These are phyloP conservation scores for Hybos culiciformis DNA, from an alignment of 2,888 invertebrate genomes.

Conservation along the genomic window DNA sequence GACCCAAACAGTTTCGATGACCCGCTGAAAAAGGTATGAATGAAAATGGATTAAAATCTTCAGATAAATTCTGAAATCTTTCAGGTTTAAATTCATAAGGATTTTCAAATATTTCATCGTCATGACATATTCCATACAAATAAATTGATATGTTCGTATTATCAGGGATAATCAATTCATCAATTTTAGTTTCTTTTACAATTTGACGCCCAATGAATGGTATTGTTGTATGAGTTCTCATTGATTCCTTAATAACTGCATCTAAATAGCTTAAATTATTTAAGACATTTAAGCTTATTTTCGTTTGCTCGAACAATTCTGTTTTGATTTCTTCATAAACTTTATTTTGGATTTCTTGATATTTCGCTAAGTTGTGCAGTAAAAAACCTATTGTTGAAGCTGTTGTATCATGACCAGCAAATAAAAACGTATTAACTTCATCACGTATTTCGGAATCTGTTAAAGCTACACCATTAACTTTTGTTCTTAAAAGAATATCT, in stretches of 20 bases:
- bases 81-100: conserved; percentile 16
- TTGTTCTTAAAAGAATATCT: conserved; percentile 43
- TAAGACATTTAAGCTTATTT: not conserved
- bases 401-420: conserved; percentile 40
- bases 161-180: conserved; percentile 3
- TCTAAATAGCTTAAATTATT: conserved; percentile 10
- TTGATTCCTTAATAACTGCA: conserved; percentile 11
- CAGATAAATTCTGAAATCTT: conserved; percentile 11
- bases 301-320: conserved; percentile 20
- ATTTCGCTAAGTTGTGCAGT: conserved; percentile 29
- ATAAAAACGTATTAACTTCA: conserved; percentile 54
- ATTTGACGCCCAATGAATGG: conserved; percentile 11
- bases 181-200: conserved; percentile 3
- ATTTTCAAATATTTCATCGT: conserved; percentile 13
- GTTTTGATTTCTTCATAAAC: conserved; percentile 25
- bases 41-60: conserved; percentile 12
- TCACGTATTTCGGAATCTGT: conserved; percentile 42
- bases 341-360: conserved; percentile 31
- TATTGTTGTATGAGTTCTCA: conserved; percentile 10
- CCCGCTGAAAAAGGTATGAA: conserved; percentile 18
- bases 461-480: conserved; percentile 39
- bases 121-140: conserved; percentile 7
- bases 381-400: conserved; percentile 31
- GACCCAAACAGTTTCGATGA: conserved; percentile 17
- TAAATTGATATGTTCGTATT: conserved; percentile 5